Conservation (phyloP, 92 coral and sea anemone species). For the Parazoanthus swiftii region DNA sequence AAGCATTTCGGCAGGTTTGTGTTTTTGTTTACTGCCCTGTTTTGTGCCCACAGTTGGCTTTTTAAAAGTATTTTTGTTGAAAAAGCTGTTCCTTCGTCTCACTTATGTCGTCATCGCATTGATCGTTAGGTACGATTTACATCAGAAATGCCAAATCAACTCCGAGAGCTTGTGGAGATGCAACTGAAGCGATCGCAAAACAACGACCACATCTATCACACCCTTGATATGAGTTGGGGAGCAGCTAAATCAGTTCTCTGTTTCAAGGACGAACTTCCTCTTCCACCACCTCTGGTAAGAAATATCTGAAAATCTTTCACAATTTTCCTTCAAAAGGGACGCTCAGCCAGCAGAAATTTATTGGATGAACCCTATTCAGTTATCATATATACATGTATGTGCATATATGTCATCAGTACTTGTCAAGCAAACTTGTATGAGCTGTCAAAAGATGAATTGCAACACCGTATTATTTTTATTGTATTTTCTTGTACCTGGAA, state of each 20-base stretch:
- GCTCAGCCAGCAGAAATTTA: neutral
- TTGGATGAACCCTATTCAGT: no score
- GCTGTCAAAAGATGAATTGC: neutral
- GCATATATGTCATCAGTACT: neutral
- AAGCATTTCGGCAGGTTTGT: conserved; percentile 5
- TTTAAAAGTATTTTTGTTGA: neutral
- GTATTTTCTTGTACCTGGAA: neutral
- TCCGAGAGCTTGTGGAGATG: conserved; percentile 63
- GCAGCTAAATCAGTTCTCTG: conserved; percentile 44
- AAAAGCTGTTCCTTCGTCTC: neutral
- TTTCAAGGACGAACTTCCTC: conserved; percentile 55
- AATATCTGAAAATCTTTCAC: neutral
- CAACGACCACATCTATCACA: conserved; percentile 31
- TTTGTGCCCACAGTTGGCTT: neutral
- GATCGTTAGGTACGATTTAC: conserved; percentile 34
- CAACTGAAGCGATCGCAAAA: conserved; percentile 35
- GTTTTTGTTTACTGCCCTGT: neutral
- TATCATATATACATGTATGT: neutral
- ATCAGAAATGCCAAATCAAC: conserved; percentile 65
- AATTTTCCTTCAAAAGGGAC: neutral
- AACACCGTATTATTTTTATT: neutral
- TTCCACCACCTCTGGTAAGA: conserved; percentile 80
- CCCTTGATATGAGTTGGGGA: conserved; percentile 33
- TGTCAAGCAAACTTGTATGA: neutral
- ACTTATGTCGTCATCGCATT: neutral